Evolutionary conservation across 1,140 invertebrate genomes (phyloP), one percentile per base, ranked within the genome.

Genomic region (Aricia agestis): DNA sequence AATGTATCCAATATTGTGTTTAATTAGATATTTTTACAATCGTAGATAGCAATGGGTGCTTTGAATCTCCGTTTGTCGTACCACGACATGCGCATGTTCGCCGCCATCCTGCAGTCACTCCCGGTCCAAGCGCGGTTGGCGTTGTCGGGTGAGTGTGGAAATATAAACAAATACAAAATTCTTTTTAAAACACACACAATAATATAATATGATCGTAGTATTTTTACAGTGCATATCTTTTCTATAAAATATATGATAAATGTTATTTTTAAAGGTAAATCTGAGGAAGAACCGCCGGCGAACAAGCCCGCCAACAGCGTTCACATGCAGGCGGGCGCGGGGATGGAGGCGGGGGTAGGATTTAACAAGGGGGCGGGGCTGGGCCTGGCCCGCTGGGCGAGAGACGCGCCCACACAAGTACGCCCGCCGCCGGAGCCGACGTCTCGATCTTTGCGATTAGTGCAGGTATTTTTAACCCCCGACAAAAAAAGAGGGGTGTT

Each of bases 21-120:
- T 25, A 25, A 25, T 25, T 25, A 25, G 25, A 3, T 25, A 36
- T 61, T 13, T 61, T 63, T 25, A 25, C 7, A n/a, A 65, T 71
- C 75, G 17, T 74, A 93, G 92, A 87, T 94, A 15, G 92, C 95
- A 58, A 89, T 96, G 75, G 94, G 95, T 31, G 94, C 95, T n/a
- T 86, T 99, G 25, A 97, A 95, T 82, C 93, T 99, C 6, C 94
- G 98, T 4, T 83, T 99, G 1, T 99, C 98, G 0, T 99, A 99
- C 81, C 95, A 98, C 82, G 98, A 99, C 86, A 95, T 99, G 81
- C 95, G 96, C 68, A 97, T 99, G 94, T 98, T 99, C 82, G 92
- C 95, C 0, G 93, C 96, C 75, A 98, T 99, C 93, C 84, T 98
- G 61, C 95, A 97, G 74, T 97, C 97, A 0, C 85, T 99, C 66